These are phyloP conservation scores for Oreochromis grahami DNA, from an alignment of 2,797 vertebrate species.

Conservation along the genomic window DNA sequence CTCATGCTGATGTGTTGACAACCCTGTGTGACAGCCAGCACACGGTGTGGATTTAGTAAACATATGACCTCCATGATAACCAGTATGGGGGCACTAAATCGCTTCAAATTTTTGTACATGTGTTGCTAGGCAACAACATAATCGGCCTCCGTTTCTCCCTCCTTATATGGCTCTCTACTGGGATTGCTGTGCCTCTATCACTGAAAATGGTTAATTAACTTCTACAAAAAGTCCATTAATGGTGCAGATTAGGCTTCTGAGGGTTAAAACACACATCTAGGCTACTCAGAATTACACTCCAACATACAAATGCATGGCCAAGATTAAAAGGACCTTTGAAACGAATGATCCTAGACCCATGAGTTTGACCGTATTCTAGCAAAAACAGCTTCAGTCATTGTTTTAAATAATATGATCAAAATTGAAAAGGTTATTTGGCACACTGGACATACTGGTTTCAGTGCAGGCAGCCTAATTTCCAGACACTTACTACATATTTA, in stretches of 20 bases:
- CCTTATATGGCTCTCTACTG: conserved; percentile 65
- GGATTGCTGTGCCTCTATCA: conserved; percentile 69
- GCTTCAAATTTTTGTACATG: conserved; percentile 78
- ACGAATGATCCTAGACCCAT: conserved; percentile 5
- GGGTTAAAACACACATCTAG: conserved; percentile 52
- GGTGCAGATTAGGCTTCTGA: conserved; percentile 61
- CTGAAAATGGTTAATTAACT: conserved; percentile 77
- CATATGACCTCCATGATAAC: conserved; percentile 75
- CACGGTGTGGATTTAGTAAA: conserved; percentile 66
- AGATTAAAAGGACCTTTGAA: conserved; percentile 30
- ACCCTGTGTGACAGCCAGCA: conserved; percentile 47
- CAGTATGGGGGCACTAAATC: conserved; percentile 75
- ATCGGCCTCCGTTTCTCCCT: conserved; percentile 67
- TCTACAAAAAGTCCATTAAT: conserved; percentile 76
- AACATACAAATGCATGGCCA: conserved; percentile 5
- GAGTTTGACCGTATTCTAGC: background rate
- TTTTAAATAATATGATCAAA: background rate
- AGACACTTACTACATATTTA: background rate
- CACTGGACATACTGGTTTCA: background rate
- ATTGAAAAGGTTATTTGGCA: background rate
- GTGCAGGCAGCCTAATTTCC: background rate
- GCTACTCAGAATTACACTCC: conserved; percentile 1
- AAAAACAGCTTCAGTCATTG: background rate
- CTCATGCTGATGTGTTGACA: conserved; percentile 26
- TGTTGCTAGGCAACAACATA: conserved; percentile 84